Evolutionary conservation across 1,140 invertebrate genomes (phyloP), one percentile per base, ranked within the genome.

Genomic region (Bombus ignitus): DNA sequence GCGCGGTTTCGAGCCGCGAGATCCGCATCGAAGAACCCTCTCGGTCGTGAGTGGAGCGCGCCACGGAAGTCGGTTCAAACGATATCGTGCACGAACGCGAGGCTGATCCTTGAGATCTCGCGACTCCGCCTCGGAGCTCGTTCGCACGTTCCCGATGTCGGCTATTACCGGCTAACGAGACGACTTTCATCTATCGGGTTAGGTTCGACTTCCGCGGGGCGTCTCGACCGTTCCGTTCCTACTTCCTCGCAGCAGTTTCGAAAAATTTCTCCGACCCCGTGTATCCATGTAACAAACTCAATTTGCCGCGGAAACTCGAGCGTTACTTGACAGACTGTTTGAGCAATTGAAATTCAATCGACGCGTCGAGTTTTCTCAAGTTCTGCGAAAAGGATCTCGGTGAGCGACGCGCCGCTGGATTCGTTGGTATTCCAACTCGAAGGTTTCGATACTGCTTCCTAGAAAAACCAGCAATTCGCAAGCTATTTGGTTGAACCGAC

Each of bases 161-260:
- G 53, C 75, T 35, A 74, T 66, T 80, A 53, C 37, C 35, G 2
- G n/a, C 22, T 85, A 85, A 85, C 84, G 71, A 85, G 78, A 57
- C 78, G 35, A 57, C 71, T 74, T 74, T 47, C 59, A 57, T 59
- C 39, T 18, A 53, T 81, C 77, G 83, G 18, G 66, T 74, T 39
- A n/a, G 2, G 13, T 80, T 25, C n/a, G 57, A 13, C 13, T 53
- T 18, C 59, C 37, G 37, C 15, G 57, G 25, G 5, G 3, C 9
- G 22, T 25, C 37, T 59, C 18, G 25, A 10, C n/a, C 22, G 42
- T 13, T 47, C 25, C 25, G 59, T n/a, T 62, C 10, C 59, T 53
- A 62, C 12, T 32, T 53, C 32, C n/a, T 57, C n/a, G 3, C 5
- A 44, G 9, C 65, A 57, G 10, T 80, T 80, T 70, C 66, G 44